Percentiles rank a stretch among this genome's conserved stretches.
Conservation (phyloP, 2,888 invertebrate genomes). For the Mechanitis messenoides region DNA sequence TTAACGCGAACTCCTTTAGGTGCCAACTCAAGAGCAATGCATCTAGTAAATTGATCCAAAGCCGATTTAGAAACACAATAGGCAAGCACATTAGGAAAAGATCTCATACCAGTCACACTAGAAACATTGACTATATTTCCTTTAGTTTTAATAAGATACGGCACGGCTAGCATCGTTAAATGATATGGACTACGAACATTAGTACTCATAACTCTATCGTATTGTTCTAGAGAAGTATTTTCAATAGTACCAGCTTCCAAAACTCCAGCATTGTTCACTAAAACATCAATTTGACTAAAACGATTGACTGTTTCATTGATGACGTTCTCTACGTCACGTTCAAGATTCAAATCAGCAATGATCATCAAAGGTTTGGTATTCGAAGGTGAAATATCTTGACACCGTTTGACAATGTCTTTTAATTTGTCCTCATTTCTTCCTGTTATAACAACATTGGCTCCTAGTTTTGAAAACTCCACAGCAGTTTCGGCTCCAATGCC, state of each 20-base stretch:
- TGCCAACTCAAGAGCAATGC: slow-evolving; percentile 89
- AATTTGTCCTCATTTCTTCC: slow-evolving; percentile 84
- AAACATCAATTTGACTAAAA: slow-evolving; percentile 82
- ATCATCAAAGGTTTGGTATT: slow-evolving; percentile 72
- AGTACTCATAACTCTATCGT: slow-evolving; percentile 89
- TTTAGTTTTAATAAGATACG: slow-evolving; percentile 85
- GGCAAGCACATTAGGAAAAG: slow-evolving; percentile 92
- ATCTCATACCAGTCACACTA: slow-evolving; percentile 90
- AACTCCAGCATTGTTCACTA: slow-evolving; percentile 93
- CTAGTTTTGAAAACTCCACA: slow-evolving; percentile 79
- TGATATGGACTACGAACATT: slow-evolving; percentile 88
- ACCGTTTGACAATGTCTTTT: slow-evolving; percentile 76
- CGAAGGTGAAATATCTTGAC: slow-evolving; percentile 58
- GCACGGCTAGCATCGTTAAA: slow-evolving; percentile 88
- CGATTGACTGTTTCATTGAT: slow-evolving; percentile 80
- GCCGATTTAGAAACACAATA: slow-evolving; percentile 96
- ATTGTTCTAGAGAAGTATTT: slow-evolving; percentile 87
- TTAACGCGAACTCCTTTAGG: slow-evolving; percentile 89
- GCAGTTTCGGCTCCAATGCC: slow-evolving; percentile 86
- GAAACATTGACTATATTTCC: slow-evolving; percentile 96
- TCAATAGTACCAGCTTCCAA: slow-evolving; percentile 88
- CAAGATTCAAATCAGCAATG: slow-evolving; percentile 81
- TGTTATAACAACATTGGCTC: slow-evolving; percentile 78
- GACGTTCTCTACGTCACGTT: slow-evolving; percentile 80
- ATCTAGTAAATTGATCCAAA: slow-evolving; percentile 94